These are phyloP conservation scores for Squalus acanthias DNA, from an alignment of 2,797 vertebrate genomes.

Conservation along the genomic window DNA sequence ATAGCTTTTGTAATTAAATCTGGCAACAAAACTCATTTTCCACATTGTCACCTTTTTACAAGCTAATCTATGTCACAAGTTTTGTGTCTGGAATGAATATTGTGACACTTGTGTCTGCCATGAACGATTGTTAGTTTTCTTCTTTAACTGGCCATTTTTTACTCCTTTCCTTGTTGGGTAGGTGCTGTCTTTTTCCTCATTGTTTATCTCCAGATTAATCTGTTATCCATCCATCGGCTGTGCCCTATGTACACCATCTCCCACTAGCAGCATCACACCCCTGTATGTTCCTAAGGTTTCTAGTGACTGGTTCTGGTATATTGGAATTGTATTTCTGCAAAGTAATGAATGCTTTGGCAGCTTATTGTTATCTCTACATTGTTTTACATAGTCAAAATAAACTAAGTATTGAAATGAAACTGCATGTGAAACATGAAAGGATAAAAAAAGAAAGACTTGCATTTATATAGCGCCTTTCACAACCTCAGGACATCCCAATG, in stretches of 20 bases:
- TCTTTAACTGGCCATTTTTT: not conserved
- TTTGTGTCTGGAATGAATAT: not conserved
- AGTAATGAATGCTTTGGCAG: not conserved
- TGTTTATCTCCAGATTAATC: not conserved
- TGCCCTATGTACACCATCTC: not conserved
- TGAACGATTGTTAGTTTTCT: not conserved
- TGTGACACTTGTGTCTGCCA: not conserved
- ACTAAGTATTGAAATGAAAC: not conserved
- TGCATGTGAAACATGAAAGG: not conserved
- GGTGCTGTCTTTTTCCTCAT: not conserved
- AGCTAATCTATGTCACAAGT: not conserved
- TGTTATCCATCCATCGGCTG: not conserved
- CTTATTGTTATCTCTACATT: not conserved
- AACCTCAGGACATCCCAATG: too few relatives aligned
- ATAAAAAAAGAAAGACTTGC: too few relatives aligned
- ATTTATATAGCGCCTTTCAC: too few relatives aligned
- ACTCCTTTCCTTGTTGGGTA: not conserved
- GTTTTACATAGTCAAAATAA: not conserved
- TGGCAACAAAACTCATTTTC: not conserved
- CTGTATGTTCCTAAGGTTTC: not conserved
- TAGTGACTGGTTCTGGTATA: not conserved
- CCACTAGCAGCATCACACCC: not conserved
- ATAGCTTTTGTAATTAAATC: not conserved
- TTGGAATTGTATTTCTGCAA: not conserved
- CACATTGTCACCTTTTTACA: not conserved